phyloP scores from a whole-genome alignment of 1,140 invertebrate species.

The Zophobas atratus region DNA sequence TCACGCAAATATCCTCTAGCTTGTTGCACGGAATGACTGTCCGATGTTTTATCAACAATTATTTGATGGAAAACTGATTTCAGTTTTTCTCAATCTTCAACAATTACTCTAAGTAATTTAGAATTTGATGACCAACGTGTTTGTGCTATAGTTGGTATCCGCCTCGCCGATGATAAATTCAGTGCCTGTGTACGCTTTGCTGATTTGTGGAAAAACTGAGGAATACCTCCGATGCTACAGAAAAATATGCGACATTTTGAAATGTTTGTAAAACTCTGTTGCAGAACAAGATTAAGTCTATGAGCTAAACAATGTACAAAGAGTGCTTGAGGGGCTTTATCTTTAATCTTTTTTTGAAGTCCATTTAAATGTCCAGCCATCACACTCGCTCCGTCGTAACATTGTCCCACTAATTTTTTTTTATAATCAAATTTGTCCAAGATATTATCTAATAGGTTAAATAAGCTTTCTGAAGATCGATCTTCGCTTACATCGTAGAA shows the following conservation, averaged over 20 bases:
- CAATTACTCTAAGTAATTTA: background rate
- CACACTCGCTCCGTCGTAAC: slow-evolving; percentile 43
- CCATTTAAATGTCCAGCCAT: slow-evolving; percentile 42
- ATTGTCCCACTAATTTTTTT: slow-evolving; percentile 41
- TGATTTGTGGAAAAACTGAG: slow-evolving; percentile 9
- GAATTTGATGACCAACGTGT: background rate
- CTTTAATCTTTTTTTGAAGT: slow-evolving; percentile 45
- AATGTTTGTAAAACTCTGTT: slow-evolving; percentile 33
- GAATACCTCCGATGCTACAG: background rate
- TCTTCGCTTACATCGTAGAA: slow-evolving; percentile 32
- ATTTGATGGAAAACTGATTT: slow-evolving; percentile 1
- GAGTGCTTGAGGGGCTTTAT: slow-evolving; percentile 16
- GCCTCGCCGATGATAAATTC: slow-evolving; percentile 12
- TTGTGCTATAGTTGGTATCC: slow-evolving; percentile 2
- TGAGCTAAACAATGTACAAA: slow-evolving; percentile 48
- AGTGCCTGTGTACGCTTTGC: slow-evolving; percentile 8
- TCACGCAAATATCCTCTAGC: background rate
- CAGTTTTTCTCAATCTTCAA: slow-evolving; percentile 1
- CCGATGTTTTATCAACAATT: background rate
- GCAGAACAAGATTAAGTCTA: slow-evolving; percentile 44
- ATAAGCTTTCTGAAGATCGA: slow-evolving; percentile 33
- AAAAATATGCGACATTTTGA: slow-evolving; percentile 19
- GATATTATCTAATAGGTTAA: background rate
- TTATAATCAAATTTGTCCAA: slow-evolving; percentile 28
- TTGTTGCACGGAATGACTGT: background rate